Conservation (phyloP, 2,113 vertebrate genomes). For the Platycercus adscitus region DNA sequence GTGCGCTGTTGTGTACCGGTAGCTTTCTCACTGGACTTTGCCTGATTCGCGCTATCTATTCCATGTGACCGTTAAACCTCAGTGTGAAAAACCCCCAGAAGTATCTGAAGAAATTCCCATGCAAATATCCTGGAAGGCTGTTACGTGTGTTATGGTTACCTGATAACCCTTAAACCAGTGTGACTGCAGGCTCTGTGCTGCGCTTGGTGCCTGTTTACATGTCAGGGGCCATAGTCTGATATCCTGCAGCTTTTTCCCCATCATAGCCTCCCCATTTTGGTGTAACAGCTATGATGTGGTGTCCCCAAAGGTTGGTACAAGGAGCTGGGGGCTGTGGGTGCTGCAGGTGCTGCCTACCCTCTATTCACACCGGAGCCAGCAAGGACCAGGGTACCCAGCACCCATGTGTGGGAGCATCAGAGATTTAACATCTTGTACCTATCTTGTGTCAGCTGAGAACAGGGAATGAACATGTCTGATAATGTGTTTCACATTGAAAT, state of each 20-base stretch:
- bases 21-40: not conserved
- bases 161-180: not conserved
- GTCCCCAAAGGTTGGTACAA: not conserved
- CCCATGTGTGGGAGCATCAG: not conserved
- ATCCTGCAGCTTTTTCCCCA: not conserved
- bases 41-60: not conserved
- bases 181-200: not conserved
- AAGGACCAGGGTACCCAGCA: not conserved
- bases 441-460: slow-evolving; percentile 58
- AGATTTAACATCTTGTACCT: slow-evolving; percentile 49
- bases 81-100: not conserved
- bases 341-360: not conserved
- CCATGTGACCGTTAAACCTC: not conserved
- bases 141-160: not conserved
- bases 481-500: slow-evolving; percentile 73
- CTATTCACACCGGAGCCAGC: not conserved
- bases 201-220: rapidly evolving
- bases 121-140: not conserved
- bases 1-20: not conserved
- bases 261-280: rapidly evolving
- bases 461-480: slow-evolving; percentile 58
- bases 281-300: rapidly evolving
- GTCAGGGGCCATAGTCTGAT: not conserved
- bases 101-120: not conserved
- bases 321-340: not conserved